Evolutionary conservation across 2,797 vertebrate genomes (phyloP).

Genomic region (Aselliscus stoliczkanus): DNA sequence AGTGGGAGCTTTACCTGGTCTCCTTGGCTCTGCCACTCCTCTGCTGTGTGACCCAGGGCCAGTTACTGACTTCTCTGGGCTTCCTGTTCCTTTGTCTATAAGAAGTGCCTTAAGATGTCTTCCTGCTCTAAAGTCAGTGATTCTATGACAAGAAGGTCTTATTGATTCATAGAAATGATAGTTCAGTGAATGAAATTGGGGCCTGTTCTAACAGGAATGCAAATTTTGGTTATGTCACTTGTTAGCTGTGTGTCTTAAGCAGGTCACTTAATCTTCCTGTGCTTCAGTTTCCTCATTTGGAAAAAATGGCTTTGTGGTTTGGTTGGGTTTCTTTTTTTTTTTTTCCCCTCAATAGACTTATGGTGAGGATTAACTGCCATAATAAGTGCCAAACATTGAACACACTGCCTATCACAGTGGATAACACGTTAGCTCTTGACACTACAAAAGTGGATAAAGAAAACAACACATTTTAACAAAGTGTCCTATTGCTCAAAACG

Average conservation of each 20-base stretch:
- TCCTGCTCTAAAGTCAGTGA: not conserved
- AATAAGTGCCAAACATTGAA: not conserved
- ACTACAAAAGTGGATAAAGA: not conserved
- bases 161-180: not conserved
- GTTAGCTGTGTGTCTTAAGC: not conserved
- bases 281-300: not conserved
- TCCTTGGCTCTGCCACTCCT: not conserved
- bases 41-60: not conserved
- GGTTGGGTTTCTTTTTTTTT: not conserved
- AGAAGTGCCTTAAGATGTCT: not conserved
- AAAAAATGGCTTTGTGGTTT: not conserved
- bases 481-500: not conserved
- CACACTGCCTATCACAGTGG: not conserved
- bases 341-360: not conserved
- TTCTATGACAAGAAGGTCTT: not conserved
- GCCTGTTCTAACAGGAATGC: not conserved
- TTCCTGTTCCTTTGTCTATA: not conserved
- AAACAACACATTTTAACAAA: not conserved
- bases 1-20: accelerated
- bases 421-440: not conserved
- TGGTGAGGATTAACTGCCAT: not conserved
- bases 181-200: no score
- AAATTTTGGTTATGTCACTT: not conserved
- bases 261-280: not conserved
- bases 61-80: not conserved